These are phyloP conservation scores for Argentina silus DNA, from an alignment of 2,797 vertebrate species.

Conservation along the genomic window DNA sequence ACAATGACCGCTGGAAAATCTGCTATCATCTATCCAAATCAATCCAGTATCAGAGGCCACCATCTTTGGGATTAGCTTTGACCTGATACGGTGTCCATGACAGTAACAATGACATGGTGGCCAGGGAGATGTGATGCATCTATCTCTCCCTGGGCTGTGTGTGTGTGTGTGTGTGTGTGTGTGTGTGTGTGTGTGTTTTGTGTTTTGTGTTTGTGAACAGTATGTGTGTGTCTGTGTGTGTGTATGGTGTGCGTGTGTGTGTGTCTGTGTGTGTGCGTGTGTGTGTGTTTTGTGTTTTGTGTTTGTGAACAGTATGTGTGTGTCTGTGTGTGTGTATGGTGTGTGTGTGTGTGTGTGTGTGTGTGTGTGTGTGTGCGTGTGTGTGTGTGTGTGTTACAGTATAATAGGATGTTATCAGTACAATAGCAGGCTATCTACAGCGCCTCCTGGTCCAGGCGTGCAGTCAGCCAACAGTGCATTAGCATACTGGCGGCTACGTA, in stretches of 20 bases:
- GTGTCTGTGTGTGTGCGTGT: background rate
- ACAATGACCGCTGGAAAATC: background rate
- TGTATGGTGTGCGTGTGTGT: background rate
- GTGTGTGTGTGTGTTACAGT: background rate
- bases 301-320: no score
- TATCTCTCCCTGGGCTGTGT: slow-evolving; percentile 21
- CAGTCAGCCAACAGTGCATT: background rate
- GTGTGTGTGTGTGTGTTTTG: slow-evolving; percentile 1
- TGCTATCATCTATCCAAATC: background rate
- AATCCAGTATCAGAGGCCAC: background rate
- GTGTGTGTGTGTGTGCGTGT: background rate
- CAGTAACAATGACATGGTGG: background rate
- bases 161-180: background rate
- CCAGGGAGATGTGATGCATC: slow-evolving; percentile 7
- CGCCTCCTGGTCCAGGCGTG: background rate
- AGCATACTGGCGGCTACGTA: background rate
- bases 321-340: background rate
- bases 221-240: background rate
- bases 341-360: background rate
- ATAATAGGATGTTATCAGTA: background rate
- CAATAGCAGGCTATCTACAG: background rate
- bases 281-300: no score
- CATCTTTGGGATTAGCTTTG: background rate
- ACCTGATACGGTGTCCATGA: background rate
- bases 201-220: no score